Conservation (phyloP, 2,113 vertebrate genomes). For the Raja brachyura region DNA sequence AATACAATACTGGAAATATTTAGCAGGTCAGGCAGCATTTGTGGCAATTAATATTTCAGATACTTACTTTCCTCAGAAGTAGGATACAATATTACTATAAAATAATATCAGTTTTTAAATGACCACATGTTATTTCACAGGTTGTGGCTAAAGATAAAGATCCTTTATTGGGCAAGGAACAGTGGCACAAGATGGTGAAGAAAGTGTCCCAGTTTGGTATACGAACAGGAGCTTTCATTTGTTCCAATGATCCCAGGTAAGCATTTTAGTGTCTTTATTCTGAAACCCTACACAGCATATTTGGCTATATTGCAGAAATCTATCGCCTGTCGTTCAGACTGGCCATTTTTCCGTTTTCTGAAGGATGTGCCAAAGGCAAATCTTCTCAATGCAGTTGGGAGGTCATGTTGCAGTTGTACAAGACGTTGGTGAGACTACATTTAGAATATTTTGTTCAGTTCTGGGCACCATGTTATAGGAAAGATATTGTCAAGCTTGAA, state of each 20-base stretch:
- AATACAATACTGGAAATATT: too few species aligned
- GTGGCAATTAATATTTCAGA: too few species aligned
- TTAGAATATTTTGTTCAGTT: too few species aligned
- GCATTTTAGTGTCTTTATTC: constrained; percentile 29
- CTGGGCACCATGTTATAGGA: too few species aligned
- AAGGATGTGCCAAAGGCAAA: background rate
- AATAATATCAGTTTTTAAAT: background rate
- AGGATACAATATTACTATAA: background rate
- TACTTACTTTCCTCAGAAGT: too few species aligned
- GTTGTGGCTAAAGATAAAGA: constrained; percentile 83
- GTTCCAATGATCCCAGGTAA: constrained; percentile 87
- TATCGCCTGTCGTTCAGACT: background rate
- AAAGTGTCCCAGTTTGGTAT: constrained; percentile 95
- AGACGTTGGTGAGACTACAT: too few species aligned
- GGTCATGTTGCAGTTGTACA: too few species aligned
- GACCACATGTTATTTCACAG: constrained; percentile 51
- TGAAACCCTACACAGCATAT: background rate
- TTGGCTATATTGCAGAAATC: background rate
- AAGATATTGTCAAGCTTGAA: too few species aligned
- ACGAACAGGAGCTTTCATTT: constrained; percentile 93
- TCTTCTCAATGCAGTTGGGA: too few species aligned
- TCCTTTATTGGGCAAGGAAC: constrained; percentile 78
- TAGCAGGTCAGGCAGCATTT: too few species aligned
- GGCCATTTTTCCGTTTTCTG: background rate
- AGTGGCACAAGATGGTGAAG: constrained; percentile 94